Evolutionary conservation across 2,797 vertebrate species (phyloP), one percentile per base, ranked within the genome.

Genomic region (Chelon auratus): DNA sequence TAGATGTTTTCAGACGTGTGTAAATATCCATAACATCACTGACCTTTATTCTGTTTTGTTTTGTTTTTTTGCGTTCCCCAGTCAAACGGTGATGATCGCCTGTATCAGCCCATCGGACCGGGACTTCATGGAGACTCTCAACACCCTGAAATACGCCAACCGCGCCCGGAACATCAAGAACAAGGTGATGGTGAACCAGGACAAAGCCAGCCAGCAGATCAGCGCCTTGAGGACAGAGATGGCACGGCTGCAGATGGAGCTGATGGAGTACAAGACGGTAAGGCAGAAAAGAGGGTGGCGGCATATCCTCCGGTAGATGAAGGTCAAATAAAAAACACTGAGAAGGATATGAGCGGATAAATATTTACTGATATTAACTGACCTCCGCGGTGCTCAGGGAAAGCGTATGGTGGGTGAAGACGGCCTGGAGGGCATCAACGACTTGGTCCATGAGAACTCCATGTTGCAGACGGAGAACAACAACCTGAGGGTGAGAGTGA

Each of bases 121-220:
- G 72, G 97, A 99, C 92, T 99, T 99, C 89, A 99, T 99, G 98
- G 98, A 99, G 92, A 99, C 98, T 0, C 69, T 99, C 82, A 99
- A 98, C 94, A 95, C 96, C 0, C 65, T 99, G 0, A 99, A 99
- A 80, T 99, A 99, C 0, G 97, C 98, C 47, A 99, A 99, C 88
- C 93, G 98, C 14, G 98, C 97, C 0, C 93, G 97, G 8, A 99
- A 99, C 94, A 99, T 99, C 83, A 99, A 99, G 93, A 99, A 99
- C 93, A 98, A 97, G 78, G 97, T 99, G 85, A 80, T 97, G 95
- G 95, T 97, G 82, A 99, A 99, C 93, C 98, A 99, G 86, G 98
- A 99, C 73, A 92, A 93, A 76, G 97, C 97, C 68, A 99, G 97
- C 74, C 98, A 99, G 56, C 98, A 99, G 90, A 99, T 99, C 89